phyloP scores from a whole-genome alignment of 2,888 invertebrate species.

The Hololepta plana region DNA sequence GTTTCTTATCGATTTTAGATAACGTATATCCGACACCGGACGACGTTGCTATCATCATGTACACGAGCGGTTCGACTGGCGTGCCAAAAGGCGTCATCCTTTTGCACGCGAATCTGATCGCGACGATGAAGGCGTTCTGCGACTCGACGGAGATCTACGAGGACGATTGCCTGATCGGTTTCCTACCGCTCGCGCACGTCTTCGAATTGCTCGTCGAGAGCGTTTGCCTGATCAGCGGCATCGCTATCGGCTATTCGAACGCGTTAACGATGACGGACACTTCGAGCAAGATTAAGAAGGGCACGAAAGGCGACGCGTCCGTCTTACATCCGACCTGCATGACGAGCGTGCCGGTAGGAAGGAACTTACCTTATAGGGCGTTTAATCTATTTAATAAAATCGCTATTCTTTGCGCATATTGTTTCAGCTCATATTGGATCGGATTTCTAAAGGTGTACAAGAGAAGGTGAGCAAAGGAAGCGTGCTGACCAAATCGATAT shows the following conservation, averaged over 20 bases:
- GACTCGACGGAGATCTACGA: slow-evolving; percentile 53
- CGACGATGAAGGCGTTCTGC: slow-evolving; percentile 63
- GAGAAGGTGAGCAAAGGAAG: slow-evolving; percentile 81
- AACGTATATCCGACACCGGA: slow-evolving; percentile 41
- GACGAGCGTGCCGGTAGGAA: slow-evolving; percentile 83
- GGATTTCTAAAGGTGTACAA: slow-evolving; percentile 92
- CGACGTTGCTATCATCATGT: slow-evolving; percentile 95
- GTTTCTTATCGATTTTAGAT: slow-evolving; percentile 25
- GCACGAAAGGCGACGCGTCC: slow-evolving; percentile 86
- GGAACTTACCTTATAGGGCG: not conserved
- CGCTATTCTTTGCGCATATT: slow-evolving; percentile 4
- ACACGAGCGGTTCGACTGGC: slow-evolving; percentile 95
- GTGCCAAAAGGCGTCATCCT: slow-evolving; percentile 81
- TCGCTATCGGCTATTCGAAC: slow-evolving; percentile 91
- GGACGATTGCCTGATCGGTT: slow-evolving; percentile 80
- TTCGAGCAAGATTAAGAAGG: slow-evolving; percentile 90
- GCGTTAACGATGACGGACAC: slow-evolving; percentile 84
- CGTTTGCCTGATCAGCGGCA: slow-evolving; percentile 66
- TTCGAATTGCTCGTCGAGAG: slow-evolving; percentile 88
- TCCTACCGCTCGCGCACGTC: slow-evolving; percentile 92
- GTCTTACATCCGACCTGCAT: slow-evolving; percentile 84
- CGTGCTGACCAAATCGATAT: slow-evolving; percentile 60
- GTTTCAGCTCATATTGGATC: slow-evolving; percentile 78
- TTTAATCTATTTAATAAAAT: not conserved
- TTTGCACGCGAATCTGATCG: slow-evolving; percentile 64